Evolutionary conservation across 1,140 invertebrate genomes (phyloP).

Genomic region (Cydia strobilella): DNA sequence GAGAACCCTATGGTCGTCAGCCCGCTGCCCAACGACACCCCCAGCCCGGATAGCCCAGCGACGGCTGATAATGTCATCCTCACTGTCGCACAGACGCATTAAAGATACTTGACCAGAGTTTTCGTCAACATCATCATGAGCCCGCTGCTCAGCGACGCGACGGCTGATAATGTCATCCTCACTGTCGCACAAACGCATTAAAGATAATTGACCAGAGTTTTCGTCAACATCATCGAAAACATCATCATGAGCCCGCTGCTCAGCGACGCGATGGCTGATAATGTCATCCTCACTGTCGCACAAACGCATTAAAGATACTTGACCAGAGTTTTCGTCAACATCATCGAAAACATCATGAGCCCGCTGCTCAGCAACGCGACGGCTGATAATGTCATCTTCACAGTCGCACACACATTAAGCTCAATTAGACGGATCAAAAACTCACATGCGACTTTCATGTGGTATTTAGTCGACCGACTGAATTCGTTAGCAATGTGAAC

Average conservation of each 20-base stretch:
- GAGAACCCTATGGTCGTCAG: constrained; percentile 63
- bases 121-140: constrained; percentile 55
- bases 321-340: no score
- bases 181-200: neutral
- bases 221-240: constrained; percentile 63
- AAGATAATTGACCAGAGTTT: neutral
- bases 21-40: constrained; percentile 33
- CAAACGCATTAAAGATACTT: neutral
- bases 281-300: neutral
- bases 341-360: no score
- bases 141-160: constrained; percentile 32
- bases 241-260: constrained; percentile 51
- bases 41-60: neutral
- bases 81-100: neutral
- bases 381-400: no score
- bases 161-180: neutral
- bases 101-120: neutral
- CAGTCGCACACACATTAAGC: no score
- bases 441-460: no score
- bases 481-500: no score
- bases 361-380: no score
- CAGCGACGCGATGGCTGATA: neutral
- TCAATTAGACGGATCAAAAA: no score
- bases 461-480: no score
- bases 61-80: neutral